Conservation (phyloP, 2,797 vertebrate species). For the Oreochromis mossambicus region DNA sequence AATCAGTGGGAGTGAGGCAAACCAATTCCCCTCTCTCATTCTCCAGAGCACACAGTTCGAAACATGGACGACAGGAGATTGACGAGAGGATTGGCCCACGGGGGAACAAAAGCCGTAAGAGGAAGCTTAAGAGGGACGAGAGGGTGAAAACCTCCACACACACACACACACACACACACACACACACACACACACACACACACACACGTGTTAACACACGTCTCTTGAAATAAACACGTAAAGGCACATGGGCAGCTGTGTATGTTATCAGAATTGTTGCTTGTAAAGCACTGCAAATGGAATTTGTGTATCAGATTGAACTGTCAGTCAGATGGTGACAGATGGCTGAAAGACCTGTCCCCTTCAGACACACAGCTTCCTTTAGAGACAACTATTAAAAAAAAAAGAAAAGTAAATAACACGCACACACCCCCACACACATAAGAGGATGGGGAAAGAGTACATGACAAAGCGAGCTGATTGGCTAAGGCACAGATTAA, state of each 20-base stretch:
- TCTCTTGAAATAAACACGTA: neutral
- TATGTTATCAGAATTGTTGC: conserved; percentile 50
- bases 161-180: no score
- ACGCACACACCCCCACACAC: fast-evolving
- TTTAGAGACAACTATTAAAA: conserved; percentile 13
- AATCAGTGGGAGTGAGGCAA: conserved; percentile 17
- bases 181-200: neutral
- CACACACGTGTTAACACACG: neutral
- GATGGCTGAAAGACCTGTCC: conserved; percentile 56
- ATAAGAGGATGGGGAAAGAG: neutral
- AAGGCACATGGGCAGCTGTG: conserved; percentile 17
- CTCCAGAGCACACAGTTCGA: conserved; percentile 2
- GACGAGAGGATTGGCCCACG: conserved; percentile 47
- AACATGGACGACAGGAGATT: conserved; percentile 48
- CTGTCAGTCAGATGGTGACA: conserved; percentile 69
- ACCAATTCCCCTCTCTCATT: conserved; percentile 45
- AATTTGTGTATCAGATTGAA: conserved; percentile 74
- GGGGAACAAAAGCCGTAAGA: conserved; percentile 49
- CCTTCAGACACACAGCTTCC: conserved; percentile 38
- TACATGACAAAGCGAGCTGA: neutral
- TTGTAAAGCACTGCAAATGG: conserved; percentile 62
- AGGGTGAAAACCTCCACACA: neutral
- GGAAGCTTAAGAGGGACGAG: conserved; percentile 38
- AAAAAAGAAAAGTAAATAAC: neutral
- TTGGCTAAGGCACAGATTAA: conserved; percentile 30